phyloP scores from a whole-genome alignment of 2,888 invertebrate genomes.

The Chromoteleia sp. region DNA sequence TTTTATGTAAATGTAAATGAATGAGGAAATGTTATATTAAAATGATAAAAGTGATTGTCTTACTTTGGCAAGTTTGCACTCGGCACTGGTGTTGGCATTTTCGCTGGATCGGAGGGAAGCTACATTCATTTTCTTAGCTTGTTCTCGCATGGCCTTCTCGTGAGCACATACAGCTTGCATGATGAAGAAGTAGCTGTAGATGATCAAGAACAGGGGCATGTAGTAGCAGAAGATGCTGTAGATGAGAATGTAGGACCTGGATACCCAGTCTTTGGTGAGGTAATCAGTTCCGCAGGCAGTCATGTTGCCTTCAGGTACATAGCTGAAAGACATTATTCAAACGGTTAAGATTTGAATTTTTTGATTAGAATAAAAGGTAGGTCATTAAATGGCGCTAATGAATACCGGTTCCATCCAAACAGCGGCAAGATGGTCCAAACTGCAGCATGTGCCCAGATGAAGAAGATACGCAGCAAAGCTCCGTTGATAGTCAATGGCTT shows the following conservation, averaged over 20 bases:
- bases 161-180: slow-evolving; percentile 86
- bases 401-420: slow-evolving; percentile 87
- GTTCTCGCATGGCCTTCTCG: slow-evolving; percentile 87
- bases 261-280: slow-evolving; percentile 86
- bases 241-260: slow-evolving; percentile 86
- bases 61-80: slow-evolving; percentile 87
- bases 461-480: slow-evolving; percentile 91
- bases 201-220: slow-evolving; percentile 86
- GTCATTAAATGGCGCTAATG: too few relatives aligned
- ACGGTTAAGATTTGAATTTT: background rate
- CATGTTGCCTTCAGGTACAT: slow-evolving; percentile 90
- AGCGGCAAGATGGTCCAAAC: slow-evolving; percentile 87
- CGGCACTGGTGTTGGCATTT: slow-evolving; percentile 81
- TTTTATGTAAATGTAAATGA: background rate
- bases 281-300: slow-evolving; percentile 88
- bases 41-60: background rate
- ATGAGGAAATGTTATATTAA: background rate
- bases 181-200: slow-evolving; percentile 88
- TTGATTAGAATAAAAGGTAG: too few relatives aligned
- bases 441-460: slow-evolving; percentile 90
- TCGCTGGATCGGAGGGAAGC: slow-evolving; percentile 86
- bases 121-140: slow-evolving; percentile 89
- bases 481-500: slow-evolving; percentile 93
- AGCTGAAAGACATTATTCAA: slow-evolving; percentile 82
- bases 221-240: slow-evolving; percentile 86